Evolutionary conservation across 2,113 vertebrate genomes (phyloP).

Genomic region (Mirza zaza): DNA sequence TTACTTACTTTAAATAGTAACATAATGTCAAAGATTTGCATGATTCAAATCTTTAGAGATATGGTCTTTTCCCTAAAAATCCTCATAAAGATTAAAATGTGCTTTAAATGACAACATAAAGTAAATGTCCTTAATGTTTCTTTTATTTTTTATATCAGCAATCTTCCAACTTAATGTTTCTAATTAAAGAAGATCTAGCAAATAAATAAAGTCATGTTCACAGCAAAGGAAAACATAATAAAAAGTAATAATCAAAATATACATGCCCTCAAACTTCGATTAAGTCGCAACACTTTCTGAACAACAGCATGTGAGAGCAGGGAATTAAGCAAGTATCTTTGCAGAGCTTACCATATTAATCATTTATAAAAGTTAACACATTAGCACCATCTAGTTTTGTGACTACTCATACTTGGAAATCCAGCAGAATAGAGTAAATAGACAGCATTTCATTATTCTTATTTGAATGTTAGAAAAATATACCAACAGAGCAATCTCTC

Average conservation of each 20-base stretch:
- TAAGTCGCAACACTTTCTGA: background rate
- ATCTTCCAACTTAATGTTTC: background rate
- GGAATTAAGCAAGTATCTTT: constrained; percentile 8
- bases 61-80: constrained; percentile 11
- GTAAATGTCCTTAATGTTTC: constrained; percentile 28
- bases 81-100: constrained; percentile 50
- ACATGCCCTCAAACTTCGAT: background rate
- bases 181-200: constrained; percentile 2
- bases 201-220: constrained; percentile 20
- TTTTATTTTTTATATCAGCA: too few species aligned
- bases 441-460: background rate
- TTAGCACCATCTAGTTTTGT: background rate
- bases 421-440: background rate
- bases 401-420: background rate
- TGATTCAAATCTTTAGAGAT: background rate
- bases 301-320: background rate
- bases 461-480: background rate
- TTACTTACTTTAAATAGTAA: constrained; percentile 36
- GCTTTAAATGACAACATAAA: constrained; percentile 14
- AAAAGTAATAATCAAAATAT: constrained; percentile 39
- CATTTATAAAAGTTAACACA: background rate
- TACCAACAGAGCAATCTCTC: background rate
- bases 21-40: background rate
- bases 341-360: background rate
- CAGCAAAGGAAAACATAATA: constrained; percentile 37